phyloP scores from a whole-genome alignment of 2,888 invertebrate species.

The Pollenia griseotomentosa region DNA sequence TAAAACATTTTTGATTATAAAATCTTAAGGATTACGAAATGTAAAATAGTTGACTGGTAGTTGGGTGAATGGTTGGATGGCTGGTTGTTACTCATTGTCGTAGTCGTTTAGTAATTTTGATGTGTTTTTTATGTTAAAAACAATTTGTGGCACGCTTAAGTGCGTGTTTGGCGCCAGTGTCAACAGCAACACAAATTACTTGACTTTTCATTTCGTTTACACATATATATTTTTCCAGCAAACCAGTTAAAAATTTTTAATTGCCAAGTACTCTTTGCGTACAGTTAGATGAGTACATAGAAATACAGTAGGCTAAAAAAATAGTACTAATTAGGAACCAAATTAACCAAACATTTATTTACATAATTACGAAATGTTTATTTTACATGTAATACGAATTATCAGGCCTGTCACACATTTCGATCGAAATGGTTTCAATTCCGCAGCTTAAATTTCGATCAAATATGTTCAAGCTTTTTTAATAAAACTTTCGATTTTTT shows the following conservation, averaged over 20 bases:
- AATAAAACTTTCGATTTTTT: too few relatives aligned
- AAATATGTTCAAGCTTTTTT: too few relatives aligned
- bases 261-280: constrained; percentile 1
- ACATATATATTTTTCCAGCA: background rate
- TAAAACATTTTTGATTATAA: constrained; percentile 24
- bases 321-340: too few relatives aligned
- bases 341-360: too few relatives aligned
- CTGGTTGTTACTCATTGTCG: constrained; percentile 26
- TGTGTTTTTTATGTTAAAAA: constrained; percentile 31
- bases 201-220: constrained; percentile 23
- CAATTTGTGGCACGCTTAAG: constrained; percentile 45
- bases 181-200: constrained; percentile 40
- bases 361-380: too few relatives aligned
- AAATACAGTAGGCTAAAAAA: background rate
- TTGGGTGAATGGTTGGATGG: constrained; percentile 6
- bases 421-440: too few relatives aligned
- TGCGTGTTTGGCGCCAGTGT: constrained; percentile 65
- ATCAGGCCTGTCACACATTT: too few relatives aligned
- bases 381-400: too few relatives aligned
- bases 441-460: too few relatives aligned
- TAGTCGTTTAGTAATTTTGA: constrained; percentile 30
- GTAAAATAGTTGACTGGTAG: background rate
- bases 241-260: background rate
- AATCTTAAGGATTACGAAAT: constrained; percentile 8
- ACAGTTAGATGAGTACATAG: background rate